Percentiles rank a stretch among this genome's conserved stretches.
Conservation (phyloP, 2,797 vertebrate genomes). For the Remorina albescens region DNA sequence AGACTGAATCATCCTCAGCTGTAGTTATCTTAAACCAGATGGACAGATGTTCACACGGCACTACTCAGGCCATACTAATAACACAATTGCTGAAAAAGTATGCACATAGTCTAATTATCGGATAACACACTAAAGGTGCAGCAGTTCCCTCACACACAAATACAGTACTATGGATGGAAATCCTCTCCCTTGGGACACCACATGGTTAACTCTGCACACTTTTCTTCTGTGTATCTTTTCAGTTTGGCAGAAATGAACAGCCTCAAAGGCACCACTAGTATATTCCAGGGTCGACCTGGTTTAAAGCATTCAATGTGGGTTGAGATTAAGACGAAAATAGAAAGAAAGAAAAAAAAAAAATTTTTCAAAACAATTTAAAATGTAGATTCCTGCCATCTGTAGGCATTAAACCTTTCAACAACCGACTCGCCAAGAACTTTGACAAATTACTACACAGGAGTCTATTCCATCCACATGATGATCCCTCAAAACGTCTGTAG, state of each 20-base stretch:
- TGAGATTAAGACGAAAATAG: no score
- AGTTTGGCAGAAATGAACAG: constrained; percentile 37
- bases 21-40: constrained; percentile 14
- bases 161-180: not conserved
- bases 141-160: constrained; percentile 9
- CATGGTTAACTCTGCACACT: constrained; percentile 11
- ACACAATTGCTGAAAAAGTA: constrained; percentile 20
- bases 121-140: constrained; percentile 15
- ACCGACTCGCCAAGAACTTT: constrained; percentile 6
- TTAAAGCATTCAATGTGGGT: constrained; percentile 16
- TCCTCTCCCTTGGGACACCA: not conserved
- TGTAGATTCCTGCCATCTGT: constrained; percentile 5
- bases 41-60: constrained; percentile 7
- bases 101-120: constrained; percentile 18
- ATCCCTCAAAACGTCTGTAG: constrained; percentile 27
- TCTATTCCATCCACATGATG: constrained; percentile 3
- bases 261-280: constrained; percentile 11
- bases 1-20: constrained; percentile 11
- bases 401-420: constrained; percentile 22
- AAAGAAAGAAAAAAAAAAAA: no score
- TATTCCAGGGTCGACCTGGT: constrained; percentile 16
- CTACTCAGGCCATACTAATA: constrained; percentile 26
- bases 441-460: constrained; percentile 8
- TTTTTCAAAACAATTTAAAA: no score
- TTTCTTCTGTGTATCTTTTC: constrained; percentile 1